Evolutionary conservation across 2,113 vertebrate genomes (phyloP).

Genomic region (Rhabdornis inornatus): DNA sequence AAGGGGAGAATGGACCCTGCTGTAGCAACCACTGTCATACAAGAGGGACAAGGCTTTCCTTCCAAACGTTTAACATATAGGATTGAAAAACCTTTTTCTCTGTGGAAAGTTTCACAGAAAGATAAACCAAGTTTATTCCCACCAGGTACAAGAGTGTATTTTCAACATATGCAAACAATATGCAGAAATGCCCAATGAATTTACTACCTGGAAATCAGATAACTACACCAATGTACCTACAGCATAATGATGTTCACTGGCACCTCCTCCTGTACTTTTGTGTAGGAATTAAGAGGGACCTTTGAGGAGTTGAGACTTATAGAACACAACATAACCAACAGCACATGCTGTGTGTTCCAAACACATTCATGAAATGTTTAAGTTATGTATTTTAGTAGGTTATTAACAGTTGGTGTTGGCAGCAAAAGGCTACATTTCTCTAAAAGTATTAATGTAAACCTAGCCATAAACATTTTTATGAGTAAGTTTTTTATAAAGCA

Average conservation of each 20-base stretch:
- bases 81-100: neutral
- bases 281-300: neutral
- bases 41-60: neutral
- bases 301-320: neutral
- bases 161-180: neutral
- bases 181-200: neutral
- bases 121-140: neutral
- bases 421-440: neutral
- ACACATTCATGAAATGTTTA: neutral
- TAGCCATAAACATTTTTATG: conserved; percentile 9
- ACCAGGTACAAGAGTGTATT: neutral
- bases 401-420: neutral
- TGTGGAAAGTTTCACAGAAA: neutral
- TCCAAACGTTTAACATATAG: rapidly evolving
- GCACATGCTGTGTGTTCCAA: neutral
- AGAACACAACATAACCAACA: neutral
- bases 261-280: neutral
- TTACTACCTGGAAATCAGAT: conserved; percentile 12
- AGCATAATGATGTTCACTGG: neutral
- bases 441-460: neutral
- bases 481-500: neutral
- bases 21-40: neutral
- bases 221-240: neutral
- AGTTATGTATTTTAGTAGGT: neutral
- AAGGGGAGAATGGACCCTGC: neutral